These are phyloP conservation scores for Carassius auratus DNA, from an alignment of 2,113 vertebrate genomes.

Conservation along the genomic window DNA sequence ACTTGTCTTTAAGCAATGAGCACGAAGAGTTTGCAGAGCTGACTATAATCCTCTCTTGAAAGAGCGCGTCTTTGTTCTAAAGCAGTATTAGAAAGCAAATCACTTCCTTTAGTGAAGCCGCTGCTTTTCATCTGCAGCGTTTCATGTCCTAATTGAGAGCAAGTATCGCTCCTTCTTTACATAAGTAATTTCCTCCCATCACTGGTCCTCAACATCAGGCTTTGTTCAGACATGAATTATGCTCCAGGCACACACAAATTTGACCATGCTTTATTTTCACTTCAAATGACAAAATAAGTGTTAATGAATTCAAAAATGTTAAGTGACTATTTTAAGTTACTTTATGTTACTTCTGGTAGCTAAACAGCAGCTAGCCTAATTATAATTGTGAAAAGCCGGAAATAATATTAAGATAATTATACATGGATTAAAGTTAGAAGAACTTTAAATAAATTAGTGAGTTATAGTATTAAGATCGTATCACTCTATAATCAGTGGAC, in stretches of 20 bases:
- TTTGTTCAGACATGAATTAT: slow-evolving; percentile 1
- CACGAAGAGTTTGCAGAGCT: slow-evolving; percentile 76
- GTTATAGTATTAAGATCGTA: not conserved
- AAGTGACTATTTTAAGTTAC: not conserved
- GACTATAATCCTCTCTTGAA: slow-evolving; percentile 76
- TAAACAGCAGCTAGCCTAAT: too few species aligned
- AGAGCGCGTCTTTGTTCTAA: slow-evolving; percentile 65
- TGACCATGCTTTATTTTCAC: not conserved
- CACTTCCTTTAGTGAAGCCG: slow-evolving; percentile 66
- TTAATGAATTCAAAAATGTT: not conserved
- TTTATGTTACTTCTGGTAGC: too few species aligned
- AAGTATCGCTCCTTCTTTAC: slow-evolving; percentile 39
- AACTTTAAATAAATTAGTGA: too few species aligned
- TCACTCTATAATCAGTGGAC: not conserved
- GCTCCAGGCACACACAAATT: not conserved
- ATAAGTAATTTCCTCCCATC: slow-evolving; percentile 35
- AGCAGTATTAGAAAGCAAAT: slow-evolving; percentile 67
- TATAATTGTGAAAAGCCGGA: too few species aligned
- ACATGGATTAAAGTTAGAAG: too few species aligned
- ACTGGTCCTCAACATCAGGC: not conserved
- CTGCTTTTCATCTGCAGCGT: slow-evolving; percentile 61
- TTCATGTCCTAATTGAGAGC: slow-evolving; percentile 59
- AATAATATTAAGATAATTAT: too few species aligned
- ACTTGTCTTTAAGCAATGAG: slow-evolving; percentile 72
- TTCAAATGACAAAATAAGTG: not conserved